A percentile compares a stretch with the other conserved stretches of the same genome.
phyloP scores from a whole-genome alignment of 1,140 invertebrate genomes.

The Ectropis grisescens region DNA sequence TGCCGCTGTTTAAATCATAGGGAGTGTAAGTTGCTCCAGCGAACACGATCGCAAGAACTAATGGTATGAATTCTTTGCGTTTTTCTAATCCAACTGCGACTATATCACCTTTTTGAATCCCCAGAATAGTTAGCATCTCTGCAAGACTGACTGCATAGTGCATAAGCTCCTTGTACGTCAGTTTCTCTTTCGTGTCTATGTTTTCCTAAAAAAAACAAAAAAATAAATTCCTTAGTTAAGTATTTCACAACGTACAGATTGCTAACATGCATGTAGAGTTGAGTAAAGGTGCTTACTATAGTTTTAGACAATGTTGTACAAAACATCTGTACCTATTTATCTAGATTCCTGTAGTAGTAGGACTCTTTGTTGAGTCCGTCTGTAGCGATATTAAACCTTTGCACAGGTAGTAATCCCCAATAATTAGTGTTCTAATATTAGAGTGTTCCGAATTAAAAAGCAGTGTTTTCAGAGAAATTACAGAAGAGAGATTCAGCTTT shows the following conservation, averaged over 20 bases:
- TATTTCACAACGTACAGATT: no score
- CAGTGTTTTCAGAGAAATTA: no score
- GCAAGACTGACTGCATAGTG: slow-evolving; percentile 35
- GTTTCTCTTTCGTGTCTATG: slow-evolving; percentile 18
- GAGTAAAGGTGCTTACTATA: neutral
- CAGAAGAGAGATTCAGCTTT: no score
- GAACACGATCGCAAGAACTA: slow-evolving; percentile 52
- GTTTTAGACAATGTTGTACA: neutral
- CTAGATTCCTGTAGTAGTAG: no score
- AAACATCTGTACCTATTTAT: no score
- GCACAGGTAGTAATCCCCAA: no score
- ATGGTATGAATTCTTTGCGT: slow-evolving; percentile 73
- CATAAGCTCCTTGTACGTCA: slow-evolving; percentile 31
- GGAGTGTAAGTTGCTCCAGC: slow-evolving; percentile 37
- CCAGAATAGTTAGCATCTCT: slow-evolving; percentile 23
- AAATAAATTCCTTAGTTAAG: neutral
- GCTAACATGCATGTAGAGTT: neutral
- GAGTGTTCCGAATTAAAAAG: no score
- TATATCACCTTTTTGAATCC: slow-evolving; percentile 62
- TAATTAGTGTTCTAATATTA: no score
- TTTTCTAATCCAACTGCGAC: slow-evolving; percentile 75
- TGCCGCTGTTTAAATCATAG: slow-evolving; percentile 53
- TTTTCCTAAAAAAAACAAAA: slow-evolving; percentile 22
- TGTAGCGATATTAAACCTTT: no score
- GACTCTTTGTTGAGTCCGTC: no score